Conservation (phyloP, 2,113 vertebrate genomes). For the Actenoides lindsayi region DNA sequence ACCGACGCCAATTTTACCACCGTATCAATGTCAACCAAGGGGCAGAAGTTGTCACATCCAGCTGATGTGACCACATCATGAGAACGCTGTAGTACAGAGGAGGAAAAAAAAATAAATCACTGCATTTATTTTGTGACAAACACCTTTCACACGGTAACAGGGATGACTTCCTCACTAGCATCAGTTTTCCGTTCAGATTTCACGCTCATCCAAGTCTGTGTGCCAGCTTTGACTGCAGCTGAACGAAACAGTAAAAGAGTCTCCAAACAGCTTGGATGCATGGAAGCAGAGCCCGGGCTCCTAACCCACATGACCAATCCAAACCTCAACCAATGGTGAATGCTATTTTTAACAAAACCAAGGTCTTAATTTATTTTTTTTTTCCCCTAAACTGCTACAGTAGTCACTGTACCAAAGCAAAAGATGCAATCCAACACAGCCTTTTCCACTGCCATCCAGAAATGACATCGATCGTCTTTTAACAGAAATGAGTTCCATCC, state of each 20-base stretch:
- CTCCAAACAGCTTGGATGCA: neutral
- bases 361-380: neutral
- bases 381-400: neutral
- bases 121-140: neutral
- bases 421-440: neutral
- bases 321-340: neutral
- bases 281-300: neutral
- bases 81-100: neutral
- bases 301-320: neutral
- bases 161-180: neutral
- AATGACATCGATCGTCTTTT: neutral
- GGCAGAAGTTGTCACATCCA: neutral
- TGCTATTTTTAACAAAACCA: neutral
- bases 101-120: neutral
- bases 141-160: neutral
- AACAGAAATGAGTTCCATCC: neutral
- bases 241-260: neutral
- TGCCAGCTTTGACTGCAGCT: neutral
- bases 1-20: accelerated
- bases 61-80: neutral
- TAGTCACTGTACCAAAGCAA: neutral
- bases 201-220: neutral
- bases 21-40: accelerated
- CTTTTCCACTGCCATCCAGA: neutral
- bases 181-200: neutral